Conservation (phyloP, 1,140 invertebrate genomes). For the Drosophila mayri region DNA sequence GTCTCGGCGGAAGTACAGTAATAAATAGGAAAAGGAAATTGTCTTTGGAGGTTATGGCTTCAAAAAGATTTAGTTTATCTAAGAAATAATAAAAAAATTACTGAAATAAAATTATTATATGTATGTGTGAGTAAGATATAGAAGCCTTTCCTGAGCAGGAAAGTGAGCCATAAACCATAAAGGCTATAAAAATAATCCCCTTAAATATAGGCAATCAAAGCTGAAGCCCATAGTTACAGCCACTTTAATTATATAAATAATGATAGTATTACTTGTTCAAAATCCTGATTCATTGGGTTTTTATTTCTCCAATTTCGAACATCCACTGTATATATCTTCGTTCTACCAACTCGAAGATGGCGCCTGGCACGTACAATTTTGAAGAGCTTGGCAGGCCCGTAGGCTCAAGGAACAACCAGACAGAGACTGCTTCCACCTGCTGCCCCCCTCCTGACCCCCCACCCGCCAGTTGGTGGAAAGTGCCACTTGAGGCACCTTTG, state of each 20-base stretch:
- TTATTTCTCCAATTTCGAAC: conserved; percentile 1
- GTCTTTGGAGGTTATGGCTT: background rate
- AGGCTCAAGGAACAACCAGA: conserved; percentile 32
- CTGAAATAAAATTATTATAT: rapidly evolving
- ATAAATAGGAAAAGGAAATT: background rate
- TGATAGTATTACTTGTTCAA: background rate
- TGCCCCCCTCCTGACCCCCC: background rate
- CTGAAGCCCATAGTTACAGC: background rate
- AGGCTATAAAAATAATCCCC: background rate
- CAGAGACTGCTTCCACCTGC: conserved; percentile 10
- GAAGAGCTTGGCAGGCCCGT: conserved; percentile 39
- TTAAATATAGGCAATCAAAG: background rate
- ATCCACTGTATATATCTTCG: conserved; percentile 13
- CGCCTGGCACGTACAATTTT: conserved; percentile 46
- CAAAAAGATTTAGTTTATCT: background rate
- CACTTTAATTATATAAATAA: too few species aligned
- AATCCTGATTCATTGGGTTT: background rate
- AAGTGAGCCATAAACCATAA: background rate
- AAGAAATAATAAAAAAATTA: background rate
- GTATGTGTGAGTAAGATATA: too few species aligned
- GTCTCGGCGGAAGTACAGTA: conserved; percentile 33
- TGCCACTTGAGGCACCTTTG: conserved; percentile 74
- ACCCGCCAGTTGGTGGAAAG: conserved; percentile 42
- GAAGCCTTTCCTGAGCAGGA: background rate
- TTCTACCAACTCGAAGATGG: conserved; percentile 34